A percentile compares a stretch with the other conserved stretches of the same genome.
These are phyloP conservation scores for Perizoma affinitatum DNA, from an alignment of 2,888 invertebrate genomes.

Conservation along the genomic window DNA sequence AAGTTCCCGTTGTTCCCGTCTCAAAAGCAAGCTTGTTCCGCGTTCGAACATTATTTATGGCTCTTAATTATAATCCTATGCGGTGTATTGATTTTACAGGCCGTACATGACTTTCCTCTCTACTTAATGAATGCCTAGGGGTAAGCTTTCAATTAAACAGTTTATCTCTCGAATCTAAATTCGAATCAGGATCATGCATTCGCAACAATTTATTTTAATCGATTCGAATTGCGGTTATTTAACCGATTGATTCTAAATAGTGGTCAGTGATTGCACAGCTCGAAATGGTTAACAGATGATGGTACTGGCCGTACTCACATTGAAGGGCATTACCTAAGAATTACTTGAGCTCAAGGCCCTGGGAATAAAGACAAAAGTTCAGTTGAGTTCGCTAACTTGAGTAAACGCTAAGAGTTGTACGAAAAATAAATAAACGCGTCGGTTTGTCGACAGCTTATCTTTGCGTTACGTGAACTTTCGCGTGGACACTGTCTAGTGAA, in stretches of 20 bases:
- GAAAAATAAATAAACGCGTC: too few relatives aligned
- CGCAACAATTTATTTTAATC: conserved; percentile 33
- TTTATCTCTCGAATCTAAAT: conserved; percentile 27
- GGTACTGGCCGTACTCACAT: conserved; percentile 42
- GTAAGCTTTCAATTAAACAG: conserved; percentile 34
- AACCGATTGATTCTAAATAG: conserved; percentile 48
- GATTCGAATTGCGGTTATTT: conserved; percentile 39
- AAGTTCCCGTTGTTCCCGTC: conserved; percentile 49
- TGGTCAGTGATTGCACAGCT: conserved; percentile 46
- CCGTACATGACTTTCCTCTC: conserved; percentile 48
- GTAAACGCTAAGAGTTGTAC: too few relatives aligned
- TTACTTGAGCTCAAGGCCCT: conserved; percentile 57
- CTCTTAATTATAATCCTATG: conserved; percentile 60
- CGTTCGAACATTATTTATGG: conserved; percentile 62
- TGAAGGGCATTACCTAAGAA: conserved; percentile 55
- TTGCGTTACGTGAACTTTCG: too few relatives aligned
- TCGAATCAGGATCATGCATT: conserved; percentile 41
- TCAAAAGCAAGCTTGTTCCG: conserved; percentile 47
- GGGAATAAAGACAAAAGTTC: neutral
- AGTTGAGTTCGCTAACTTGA: conserved; percentile 8
- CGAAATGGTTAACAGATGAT: conserved; percentile 50
- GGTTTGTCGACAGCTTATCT: too few relatives aligned
- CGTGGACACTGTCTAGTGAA: too few relatives aligned
- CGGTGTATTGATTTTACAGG: conserved; percentile 53
- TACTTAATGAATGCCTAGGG: conserved; percentile 39